A percentile compares a stretch with the other conserved stretches of the same genome.
These are phyloP conservation scores for Pammene fasciana DNA, from an alignment of 2,888 invertebrate species.

Conservation along the genomic window DNA sequence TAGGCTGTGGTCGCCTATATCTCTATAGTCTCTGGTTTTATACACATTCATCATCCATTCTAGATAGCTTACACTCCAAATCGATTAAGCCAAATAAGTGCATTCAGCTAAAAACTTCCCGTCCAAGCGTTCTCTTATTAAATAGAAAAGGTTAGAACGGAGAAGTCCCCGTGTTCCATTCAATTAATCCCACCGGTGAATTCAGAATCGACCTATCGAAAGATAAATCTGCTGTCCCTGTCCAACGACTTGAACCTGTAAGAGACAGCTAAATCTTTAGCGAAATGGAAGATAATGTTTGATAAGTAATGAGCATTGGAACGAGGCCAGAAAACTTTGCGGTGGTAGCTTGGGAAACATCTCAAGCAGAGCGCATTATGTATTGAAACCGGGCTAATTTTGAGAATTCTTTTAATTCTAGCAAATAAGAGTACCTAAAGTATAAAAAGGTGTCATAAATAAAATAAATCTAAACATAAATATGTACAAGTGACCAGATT, in stretches of 20 bases:
- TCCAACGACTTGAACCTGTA: neutral
- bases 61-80: constrained; percentile 16
- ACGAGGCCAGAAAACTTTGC: constrained; percentile 24
- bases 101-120: constrained; percentile 23
- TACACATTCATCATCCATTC: neutral
- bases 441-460: no score
- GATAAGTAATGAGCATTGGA: constrained; percentile 30
- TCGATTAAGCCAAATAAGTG: constrained; percentile 20
- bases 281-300: neutral
- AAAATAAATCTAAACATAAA: neutral
- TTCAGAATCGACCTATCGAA: neutral
- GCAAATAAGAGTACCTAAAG: constrained; percentile 11
- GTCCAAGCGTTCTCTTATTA: constrained; percentile 16
- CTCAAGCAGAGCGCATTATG: constrained; percentile 12
- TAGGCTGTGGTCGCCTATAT: no score
- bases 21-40: no score
- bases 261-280: constrained; percentile 6
- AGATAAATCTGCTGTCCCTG: neutral
- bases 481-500: no score
- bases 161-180: constrained; percentile 22
- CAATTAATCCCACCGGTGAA: constrained; percentile 13
- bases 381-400: constrained; percentile 26
- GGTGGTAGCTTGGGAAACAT: constrained; percentile 27
- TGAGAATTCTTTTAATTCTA: constrained; percentile 12
- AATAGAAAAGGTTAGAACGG: constrained; percentile 29